Conservation (phyloP, 2,113 vertebrate genomes). For the Megaptera novaeangliae region DNA sequence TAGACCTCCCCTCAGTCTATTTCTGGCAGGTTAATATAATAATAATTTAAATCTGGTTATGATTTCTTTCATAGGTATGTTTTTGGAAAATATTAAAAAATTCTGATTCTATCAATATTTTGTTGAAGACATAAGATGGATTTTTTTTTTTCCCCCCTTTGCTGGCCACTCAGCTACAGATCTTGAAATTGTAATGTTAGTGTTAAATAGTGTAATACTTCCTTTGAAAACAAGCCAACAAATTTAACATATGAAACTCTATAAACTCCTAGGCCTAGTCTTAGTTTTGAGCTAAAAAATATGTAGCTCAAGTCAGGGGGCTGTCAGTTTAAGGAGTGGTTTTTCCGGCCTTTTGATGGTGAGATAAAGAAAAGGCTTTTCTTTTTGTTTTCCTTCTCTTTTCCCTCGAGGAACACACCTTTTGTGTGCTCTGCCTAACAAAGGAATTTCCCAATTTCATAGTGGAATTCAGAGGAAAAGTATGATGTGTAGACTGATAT, state of each 20-base stretch:
- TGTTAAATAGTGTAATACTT: neutral
- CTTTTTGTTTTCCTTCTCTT: neutral
- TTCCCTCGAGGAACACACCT: constrained; percentile 51
- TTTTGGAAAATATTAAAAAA: neutral
- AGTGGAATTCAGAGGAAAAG: constrained; percentile 41
- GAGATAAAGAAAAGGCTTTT: constrained; percentile 45
- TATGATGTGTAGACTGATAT: neutral
- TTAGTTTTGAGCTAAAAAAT: constrained; percentile 34
- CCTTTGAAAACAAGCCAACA: constrained; percentile 15
- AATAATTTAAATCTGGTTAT: constrained; percentile 31
- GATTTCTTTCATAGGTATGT: constrained; percentile 14
- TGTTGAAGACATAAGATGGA: neutral
- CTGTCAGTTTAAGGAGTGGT: neutral
- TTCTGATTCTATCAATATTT: neutral
- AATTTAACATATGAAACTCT: neutral
- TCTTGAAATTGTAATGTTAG: neutral
- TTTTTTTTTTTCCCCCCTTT: neutral
- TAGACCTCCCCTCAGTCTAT: neutral
- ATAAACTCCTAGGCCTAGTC: neutral
- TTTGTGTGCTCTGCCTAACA: constrained; percentile 43
- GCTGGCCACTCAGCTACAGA: neutral
- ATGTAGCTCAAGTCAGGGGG: neutral
- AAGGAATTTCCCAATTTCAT: constrained; percentile 63
- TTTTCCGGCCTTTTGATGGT: neutral
- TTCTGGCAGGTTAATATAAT: neutral